These are phyloP conservation scores for Nymphalis io DNA, from an alignment of 1,140 invertebrate genomes.

Conservation along the genomic window DNA sequence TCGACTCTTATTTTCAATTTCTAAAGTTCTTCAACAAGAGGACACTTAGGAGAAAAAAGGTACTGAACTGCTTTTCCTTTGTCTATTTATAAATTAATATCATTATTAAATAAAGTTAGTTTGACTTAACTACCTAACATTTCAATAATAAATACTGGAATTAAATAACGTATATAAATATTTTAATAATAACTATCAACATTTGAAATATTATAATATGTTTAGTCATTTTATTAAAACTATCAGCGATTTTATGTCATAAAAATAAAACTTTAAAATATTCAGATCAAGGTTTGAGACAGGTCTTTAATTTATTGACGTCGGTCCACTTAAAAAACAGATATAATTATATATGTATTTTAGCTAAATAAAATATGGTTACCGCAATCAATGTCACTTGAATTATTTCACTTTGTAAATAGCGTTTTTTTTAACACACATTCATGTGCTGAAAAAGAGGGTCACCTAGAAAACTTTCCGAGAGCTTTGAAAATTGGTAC, in stretches of 20 bases:
- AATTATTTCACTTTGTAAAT: neutral
- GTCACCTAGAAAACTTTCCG: too few species aligned
- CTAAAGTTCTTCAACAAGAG: too few species aligned
- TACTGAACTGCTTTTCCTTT: too few species aligned
- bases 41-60: too few species aligned
- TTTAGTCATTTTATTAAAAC: constrained; percentile 1
- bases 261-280: constrained; percentile 11
- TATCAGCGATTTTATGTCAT: neutral
- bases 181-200: too few species aligned
- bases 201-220: neutral
- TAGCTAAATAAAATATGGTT: neutral
- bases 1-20: too few species aligned
- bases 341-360: constrained; percentile 1
- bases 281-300: constrained; percentile 17
- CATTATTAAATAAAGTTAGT: too few species aligned
- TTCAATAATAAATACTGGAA: neutral
- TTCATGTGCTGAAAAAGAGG: too few species aligned
- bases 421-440: too few species aligned
- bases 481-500: too few species aligned
- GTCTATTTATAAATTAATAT: too few species aligned
- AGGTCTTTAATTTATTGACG: constrained; percentile 7
- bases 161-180: neutral
- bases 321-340: neutral
- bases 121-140: too few species aligned
- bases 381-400: neutral